Conservation (phyloP, 2,113 vertebrate genomes). For the Tamias sibiricus region DNA sequence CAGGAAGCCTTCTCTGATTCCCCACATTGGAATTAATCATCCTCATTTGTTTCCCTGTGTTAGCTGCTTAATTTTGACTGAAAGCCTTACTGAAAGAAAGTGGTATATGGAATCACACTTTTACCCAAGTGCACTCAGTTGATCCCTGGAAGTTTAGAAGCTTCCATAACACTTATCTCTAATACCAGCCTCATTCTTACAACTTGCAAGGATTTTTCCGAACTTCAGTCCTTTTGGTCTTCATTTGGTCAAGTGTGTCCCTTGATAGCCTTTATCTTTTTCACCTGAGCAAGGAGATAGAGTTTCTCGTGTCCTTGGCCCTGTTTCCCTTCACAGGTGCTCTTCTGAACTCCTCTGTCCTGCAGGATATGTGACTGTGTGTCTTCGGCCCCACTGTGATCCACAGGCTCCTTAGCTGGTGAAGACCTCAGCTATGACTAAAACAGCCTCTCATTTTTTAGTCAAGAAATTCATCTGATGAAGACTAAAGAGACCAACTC, state of each 20-base stretch:
- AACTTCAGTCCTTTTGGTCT: not conserved
- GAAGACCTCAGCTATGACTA: not conserved
- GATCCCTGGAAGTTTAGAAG: not conserved
- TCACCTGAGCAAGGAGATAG: not conserved
- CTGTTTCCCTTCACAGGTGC: not conserved
- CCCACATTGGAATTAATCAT: not conserved
- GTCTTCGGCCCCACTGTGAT: slow-evolving; percentile 42
- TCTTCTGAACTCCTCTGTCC: slow-evolving; percentile 40
- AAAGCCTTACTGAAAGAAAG: slow-evolving; percentile 43
- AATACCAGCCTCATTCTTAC: not conserved
- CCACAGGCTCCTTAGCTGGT: not conserved
- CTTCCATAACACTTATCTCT: not conserved
- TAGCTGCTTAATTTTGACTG: slow-evolving; percentile 44
- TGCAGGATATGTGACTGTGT: not conserved
- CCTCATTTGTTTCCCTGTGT: not conserved
- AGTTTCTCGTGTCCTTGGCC: not conserved
- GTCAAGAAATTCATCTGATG: slow-evolving; percentile 11
- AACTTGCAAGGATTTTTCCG: slow-evolving; percentile 34
- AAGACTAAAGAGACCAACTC: not conserved
- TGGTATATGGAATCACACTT: not conserved
- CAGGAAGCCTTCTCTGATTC: not conserved
- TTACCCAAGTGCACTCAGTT: not conserved
- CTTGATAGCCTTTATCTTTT: not conserved
- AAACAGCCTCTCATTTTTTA: not conserved
- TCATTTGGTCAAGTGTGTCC: not conserved